These are phyloP conservation scores for Sternotherus odoratus DNA, from an alignment of 2,797 vertebrate genomes.

Conservation along the genomic window DNA sequence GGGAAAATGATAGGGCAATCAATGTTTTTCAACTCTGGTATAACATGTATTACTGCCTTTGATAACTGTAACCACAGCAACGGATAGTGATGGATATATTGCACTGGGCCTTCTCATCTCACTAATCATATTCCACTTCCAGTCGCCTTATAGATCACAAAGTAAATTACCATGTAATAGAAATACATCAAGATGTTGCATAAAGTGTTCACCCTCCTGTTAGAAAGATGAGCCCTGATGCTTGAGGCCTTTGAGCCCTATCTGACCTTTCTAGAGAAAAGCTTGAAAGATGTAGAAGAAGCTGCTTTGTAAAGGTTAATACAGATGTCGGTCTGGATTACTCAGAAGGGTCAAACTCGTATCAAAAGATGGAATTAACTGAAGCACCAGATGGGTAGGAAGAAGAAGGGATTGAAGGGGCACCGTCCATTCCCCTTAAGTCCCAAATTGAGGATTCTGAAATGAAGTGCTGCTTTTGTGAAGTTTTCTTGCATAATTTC, in stretches of 20 bases:
- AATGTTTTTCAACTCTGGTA: not conserved
- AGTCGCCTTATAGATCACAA: conserved; percentile 34
- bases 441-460: not conserved
- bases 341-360: not conserved
- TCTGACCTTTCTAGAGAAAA: not conserved
- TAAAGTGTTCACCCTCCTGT: not conserved
- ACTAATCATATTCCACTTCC: conserved; percentile 39
- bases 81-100: not conserved
- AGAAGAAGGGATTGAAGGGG: not conserved
- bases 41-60: conserved; percentile 9
- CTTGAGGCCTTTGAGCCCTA: not conserved
- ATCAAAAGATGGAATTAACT: not conserved
- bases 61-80: conserved; percentile 50
- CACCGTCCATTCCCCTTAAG: not conserved
- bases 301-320: not conserved
- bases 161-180: conserved; percentile 18
- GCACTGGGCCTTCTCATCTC: conserved; percentile 29
- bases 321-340: not conserved
- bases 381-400: not conserved
- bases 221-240: not conserved
- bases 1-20: not conserved
- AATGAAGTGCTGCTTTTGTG: not conserved
- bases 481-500: not conserved
- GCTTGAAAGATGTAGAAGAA: not conserved
- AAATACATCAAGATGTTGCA: not conserved